Base-by-base conservation (phyloP, 2,113 vertebrate species). In the Numida meleagris region DNA sequence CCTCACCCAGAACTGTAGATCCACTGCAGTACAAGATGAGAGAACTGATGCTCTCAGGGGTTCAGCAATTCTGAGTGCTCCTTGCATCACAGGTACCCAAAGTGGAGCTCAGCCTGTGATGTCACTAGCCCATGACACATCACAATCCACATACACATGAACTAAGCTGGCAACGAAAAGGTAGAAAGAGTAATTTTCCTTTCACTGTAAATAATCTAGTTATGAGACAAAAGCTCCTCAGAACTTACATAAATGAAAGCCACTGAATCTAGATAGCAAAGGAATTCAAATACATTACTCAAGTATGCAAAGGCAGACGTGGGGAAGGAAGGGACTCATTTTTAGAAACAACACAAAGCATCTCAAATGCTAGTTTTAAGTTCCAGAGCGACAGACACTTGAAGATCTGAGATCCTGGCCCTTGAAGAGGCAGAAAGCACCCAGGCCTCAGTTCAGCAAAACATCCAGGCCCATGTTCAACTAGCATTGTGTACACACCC, bases 381-480 rank as follows among this genome's bases (percentile, higher is more conserved):
- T 15, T 86, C 15, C 25, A 13, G 38, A 73, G 12, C 21, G 13
- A 55, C 17, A 71, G 23, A 10, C 12, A 62, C 48, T 63, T 86
- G 18, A 82, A 65, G 27, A 65, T 31, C 23, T 36, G 8, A 61
- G n/a, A 72, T 45, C 12, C 27, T 33, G 12, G 23, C 45, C 10
- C 10, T 40, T 68, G 34, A 6, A 75, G 85, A 72, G 19, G 15
- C 74, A 89, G 51, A 67, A 85, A 66, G 23, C 55, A 65, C 72
- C 63, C 58, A 65, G 58, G 23, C 43, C 46, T 38, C 27, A n/a
- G 84, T 61, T 31, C 71, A 84, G 45, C 12, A 46, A 51, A 85
- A 40, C 33, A 40, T 8, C 29, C 6, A 23, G 33, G 40, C 0
- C 2, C 2, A 3, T 8, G 2, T 45, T 63, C 27, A 62, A 14